Percentiles rank a stretch among this genome's conserved stretches.
phyloP scores from a whole-genome alignment of 2,113 vertebrate species.

The Bubo blakistoni region DNA sequence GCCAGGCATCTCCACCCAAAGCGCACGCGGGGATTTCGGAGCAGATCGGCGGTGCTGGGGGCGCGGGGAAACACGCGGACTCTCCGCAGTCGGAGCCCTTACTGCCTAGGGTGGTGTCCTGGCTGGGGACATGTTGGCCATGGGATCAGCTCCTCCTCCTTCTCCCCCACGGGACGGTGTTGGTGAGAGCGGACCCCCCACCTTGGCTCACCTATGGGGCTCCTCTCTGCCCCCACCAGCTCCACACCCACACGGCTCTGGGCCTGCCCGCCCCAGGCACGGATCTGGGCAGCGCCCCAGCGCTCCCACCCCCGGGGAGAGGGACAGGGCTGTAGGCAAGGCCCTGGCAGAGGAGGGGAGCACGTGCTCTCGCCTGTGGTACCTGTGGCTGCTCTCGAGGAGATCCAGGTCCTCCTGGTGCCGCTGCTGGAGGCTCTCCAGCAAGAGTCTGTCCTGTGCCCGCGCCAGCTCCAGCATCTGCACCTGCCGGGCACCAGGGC shows the following conservation, averaged over 20 bases:
- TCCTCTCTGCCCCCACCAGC: background rate
- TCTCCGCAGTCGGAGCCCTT: background rate
- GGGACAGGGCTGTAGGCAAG: background rate
- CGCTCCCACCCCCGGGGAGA: background rate
- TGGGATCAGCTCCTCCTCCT: background rate
- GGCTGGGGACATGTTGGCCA: background rate
- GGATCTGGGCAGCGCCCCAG: background rate
- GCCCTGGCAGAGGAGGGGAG: background rate
- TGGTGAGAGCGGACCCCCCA: background rate
- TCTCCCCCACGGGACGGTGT: background rate
- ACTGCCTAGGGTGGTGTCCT: background rate
- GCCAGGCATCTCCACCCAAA: background rate
- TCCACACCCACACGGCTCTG: background rate
- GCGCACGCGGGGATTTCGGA: rapidly evolving
- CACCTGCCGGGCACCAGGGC: constrained; percentile 55
- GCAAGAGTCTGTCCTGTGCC: constrained; percentile 74
- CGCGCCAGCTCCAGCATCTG: constrained; percentile 80
- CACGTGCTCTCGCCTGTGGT: background rate
- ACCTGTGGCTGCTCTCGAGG: constrained; percentile 83
- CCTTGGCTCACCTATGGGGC: background rate
- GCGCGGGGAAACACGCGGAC: background rate
- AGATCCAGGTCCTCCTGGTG: constrained; percentile 82
- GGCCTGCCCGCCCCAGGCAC: background rate
- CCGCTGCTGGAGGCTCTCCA: constrained; percentile 78
- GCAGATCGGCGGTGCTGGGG: background rate